A percentile compares a stretch with the other conserved stretches of the same genome.
Conservation (phyloP, 2,113 vertebrate species). For the Pelecanus crispus region DNA sequence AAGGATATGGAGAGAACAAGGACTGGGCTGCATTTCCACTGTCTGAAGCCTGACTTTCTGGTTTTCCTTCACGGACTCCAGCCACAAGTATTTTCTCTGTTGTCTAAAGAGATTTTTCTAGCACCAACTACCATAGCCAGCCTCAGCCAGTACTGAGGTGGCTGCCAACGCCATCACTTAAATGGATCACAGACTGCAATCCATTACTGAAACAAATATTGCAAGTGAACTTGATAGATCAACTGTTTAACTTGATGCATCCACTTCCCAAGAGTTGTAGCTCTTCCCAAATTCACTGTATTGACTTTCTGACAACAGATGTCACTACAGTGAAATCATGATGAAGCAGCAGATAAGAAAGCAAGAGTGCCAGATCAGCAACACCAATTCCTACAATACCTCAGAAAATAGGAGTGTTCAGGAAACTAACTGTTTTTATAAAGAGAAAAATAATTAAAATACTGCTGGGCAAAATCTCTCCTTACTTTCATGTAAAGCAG, state of each 20-base stretch:
- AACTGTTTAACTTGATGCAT: slow-evolving; percentile 1
- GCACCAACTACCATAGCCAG: neutral
- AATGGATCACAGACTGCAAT: neutral
- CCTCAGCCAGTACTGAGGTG: neutral
- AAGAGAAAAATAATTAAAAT: neutral
- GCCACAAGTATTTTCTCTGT: neutral
- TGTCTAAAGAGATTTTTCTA: neutral
- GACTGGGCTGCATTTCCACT: neutral
- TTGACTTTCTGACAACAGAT: slow-evolving; percentile 48
- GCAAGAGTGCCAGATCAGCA: neutral
- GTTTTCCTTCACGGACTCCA: neutral
- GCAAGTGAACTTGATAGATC: slow-evolving; percentile 38
- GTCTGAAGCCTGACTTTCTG: neutral
- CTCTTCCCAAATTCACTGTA: slow-evolving; percentile 7
- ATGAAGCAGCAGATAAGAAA: slow-evolving; percentile 46
- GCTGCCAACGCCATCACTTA: neutral
- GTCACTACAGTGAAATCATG: slow-evolving; percentile 11
- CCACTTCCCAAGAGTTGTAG: slow-evolving; percentile 16
- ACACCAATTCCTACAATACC: neutral
- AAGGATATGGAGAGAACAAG: neutral
- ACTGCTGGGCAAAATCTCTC: neutral
- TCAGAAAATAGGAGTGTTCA: neutral
- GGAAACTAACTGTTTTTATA: neutral
- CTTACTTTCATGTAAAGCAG: neutral
- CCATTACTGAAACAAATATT: slow-evolving; percentile 33